Conservation (phyloP, 1,140 invertebrate genomes). For the Lerema accius region DNA sequence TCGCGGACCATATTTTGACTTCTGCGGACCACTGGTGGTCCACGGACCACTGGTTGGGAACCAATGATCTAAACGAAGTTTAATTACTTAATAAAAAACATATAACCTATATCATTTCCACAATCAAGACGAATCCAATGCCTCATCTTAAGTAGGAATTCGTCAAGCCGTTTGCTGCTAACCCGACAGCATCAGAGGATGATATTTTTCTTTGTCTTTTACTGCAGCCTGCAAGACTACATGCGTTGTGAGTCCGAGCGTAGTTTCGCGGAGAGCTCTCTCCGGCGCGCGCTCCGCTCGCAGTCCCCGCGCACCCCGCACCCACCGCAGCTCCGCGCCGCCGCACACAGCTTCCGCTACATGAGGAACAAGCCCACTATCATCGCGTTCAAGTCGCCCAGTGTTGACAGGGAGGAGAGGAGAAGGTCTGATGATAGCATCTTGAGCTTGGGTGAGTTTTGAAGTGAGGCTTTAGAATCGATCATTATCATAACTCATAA, state of each 20-base stretch:
- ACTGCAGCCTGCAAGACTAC: slow-evolving; percentile 86
- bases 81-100: no score
- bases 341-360: slow-evolving; percentile 92
- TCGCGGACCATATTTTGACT: no score
- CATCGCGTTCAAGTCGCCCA: slow-evolving; percentile 92
- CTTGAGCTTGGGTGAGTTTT: slow-evolving; percentile 79
- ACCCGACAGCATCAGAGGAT: no score
- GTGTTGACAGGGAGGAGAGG: slow-evolving; percentile 87
- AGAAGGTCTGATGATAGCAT: slow-evolving; percentile 82
- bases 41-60: no score
- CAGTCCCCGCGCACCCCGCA: slow-evolving; percentile 80
- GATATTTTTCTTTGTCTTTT: slow-evolving; percentile 44
- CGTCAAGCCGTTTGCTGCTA: no score
- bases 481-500: no score
- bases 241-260: slow-evolving; percentile 91
- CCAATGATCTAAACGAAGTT: no score
- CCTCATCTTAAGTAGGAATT: no score
- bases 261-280: slow-evolving; percentile 87
- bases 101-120: no score
- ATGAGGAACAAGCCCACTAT: slow-evolving; percentile 94
- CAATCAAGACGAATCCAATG: no score
- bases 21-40: no score
- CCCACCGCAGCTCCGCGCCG: slow-evolving; percentile 87
- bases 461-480: no score
- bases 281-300: slow-evolving; percentile 84